A percentile compares a stretch with the other conserved stretches of the same genome.
phyloP scores from a whole-genome alignment of 2,888 invertebrate genomes.

The Orchestes rusci region DNA sequence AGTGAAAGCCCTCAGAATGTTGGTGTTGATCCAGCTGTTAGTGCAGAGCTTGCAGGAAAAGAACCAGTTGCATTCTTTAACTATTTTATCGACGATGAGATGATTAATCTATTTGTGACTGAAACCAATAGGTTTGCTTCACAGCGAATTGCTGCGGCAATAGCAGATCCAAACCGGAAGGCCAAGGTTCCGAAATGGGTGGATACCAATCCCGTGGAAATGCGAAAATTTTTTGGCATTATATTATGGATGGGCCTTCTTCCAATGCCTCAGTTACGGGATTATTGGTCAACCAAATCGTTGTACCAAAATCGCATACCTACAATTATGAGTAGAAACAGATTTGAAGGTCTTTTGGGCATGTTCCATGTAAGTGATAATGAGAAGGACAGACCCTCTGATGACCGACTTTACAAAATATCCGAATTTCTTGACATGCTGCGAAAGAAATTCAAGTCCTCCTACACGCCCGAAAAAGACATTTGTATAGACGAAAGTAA shows the following conservation, averaged over 20 bases:
- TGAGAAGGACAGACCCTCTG: neutral
- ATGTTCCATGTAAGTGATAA: conserved; percentile 8
- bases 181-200: conserved; percentile 7
- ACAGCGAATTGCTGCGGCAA: conserved; percentile 12
- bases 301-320: conserved; percentile 6
- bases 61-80: conserved; percentile 12
- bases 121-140: conserved; percentile 19
- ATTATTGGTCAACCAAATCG: conserved; percentile 7
- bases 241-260: conserved; percentile 12
- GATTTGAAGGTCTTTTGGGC: conserved; percentile 2
- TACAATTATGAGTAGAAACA: conserved; percentile 6
- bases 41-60: conserved; percentile 4
- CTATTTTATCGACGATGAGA: conserved; percentile 16
- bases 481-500: conserved; percentile 29
- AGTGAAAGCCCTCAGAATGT: conserved; percentile 2
- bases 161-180: conserved; percentile 1
- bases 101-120: conserved; percentile 14
- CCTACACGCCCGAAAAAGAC: conserved; percentile 25
- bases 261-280: conserved; percentile 2
- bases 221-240: conserved; percentile 7
- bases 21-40: conserved; percentile 9
- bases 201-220: conserved; percentile 9
- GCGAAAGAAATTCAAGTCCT: conserved; percentile 23
- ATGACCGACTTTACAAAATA: conserved; percentile 10
- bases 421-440: conserved; percentile 12